Percentiles rank a stretch among this genome's conserved stretches.
These are phyloP conservation scores for Chaetodon trifasciatus DNA, from an alignment of 2,797 vertebrate species.

Conservation along the genomic window DNA sequence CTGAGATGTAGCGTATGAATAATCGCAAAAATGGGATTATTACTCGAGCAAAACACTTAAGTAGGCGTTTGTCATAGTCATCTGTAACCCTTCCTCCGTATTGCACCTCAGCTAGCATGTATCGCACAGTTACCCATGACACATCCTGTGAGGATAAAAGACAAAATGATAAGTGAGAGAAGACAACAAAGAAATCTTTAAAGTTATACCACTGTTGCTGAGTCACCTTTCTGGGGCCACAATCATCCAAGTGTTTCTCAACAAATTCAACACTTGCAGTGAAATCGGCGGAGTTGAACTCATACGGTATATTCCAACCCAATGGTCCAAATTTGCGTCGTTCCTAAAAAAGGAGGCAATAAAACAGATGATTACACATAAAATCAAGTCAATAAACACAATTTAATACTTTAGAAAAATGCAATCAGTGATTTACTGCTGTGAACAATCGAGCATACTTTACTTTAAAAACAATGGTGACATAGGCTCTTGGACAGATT, in stretches of 20 bases:
- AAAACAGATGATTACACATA: neutral
- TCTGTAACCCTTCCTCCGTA: constrained; percentile 89
- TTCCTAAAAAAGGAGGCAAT: constrained; percentile 78
- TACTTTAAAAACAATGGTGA: neutral
- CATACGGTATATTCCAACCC: constrained; percentile 91
- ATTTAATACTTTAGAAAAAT: neutral
- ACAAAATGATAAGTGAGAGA: constrained; percentile 3
- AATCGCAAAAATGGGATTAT: constrained; percentile 18
- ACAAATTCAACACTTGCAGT: constrained; percentile 89
- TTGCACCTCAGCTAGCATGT: constrained; percentile 88
- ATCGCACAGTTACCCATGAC: constrained; percentile 87
- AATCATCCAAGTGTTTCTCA: constrained; percentile 87
- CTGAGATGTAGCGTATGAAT: neutral
- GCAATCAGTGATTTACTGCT: neutral
- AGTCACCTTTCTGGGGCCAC: constrained; percentile 74
- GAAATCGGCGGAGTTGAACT: constrained; percentile 90
- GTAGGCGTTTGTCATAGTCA: constrained; percentile 89
- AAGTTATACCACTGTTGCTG: neutral
- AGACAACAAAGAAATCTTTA: constrained; percentile 63
- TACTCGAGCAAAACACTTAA: constrained; percentile 87
- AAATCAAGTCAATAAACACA: neutral
- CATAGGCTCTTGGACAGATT: neutral
- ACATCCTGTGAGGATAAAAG: constrained; percentile 78
- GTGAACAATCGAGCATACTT: neutral
- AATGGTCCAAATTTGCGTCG: constrained; percentile 88